Conservation (phyloP, 2,797 vertebrate species). For the Danio tinwini region DNA sequence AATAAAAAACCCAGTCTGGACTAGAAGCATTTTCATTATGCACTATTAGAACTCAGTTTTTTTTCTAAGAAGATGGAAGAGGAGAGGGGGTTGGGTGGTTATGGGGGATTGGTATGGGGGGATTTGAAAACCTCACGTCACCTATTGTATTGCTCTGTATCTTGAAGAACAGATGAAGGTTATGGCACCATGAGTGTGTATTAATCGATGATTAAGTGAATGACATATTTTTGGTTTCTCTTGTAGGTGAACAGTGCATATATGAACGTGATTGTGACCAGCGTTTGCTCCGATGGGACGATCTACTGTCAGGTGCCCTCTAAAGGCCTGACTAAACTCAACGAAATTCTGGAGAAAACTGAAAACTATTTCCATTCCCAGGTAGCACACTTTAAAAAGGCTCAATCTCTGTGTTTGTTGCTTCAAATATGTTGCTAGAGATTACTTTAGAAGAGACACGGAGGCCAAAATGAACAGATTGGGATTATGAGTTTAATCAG, state of each 20-base stretch:
- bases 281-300: slow-evolving; percentile 92
- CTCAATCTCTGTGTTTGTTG: background rate
- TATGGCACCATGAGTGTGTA: background rate
- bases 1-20: no score
- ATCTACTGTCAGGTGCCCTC: slow-evolving; percentile 93
- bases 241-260: slow-evolving; percentile 87
- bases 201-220: background rate
- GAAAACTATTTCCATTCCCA: slow-evolving; percentile 88
- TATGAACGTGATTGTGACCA: slow-evolving; percentile 88
- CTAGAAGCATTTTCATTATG: no score
- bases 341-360: slow-evolving; percentile 82
- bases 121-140: no score
- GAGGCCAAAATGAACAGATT: slow-evolving; percentile 67
- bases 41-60: no score
- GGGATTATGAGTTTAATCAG: slow-evolving; percentile 76
- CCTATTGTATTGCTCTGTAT: no score
- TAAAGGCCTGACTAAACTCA: slow-evolving; percentile 87
- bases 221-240: background rate
- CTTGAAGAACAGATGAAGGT: no score
- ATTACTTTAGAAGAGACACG: slow-evolving; percentile 26
- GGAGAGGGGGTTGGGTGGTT: no score
- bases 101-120: no score
- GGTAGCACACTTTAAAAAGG: slow-evolving; percentile 69
- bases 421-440: slow-evolving; percentile 44
- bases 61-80: no score